A percentile compares a stretch with the other conserved stretches of the same genome.
Evolutionary conservation across 2,113 vertebrate genomes (phyloP).

Genomic region (Pseudolaguvia tuberculata): DNA sequence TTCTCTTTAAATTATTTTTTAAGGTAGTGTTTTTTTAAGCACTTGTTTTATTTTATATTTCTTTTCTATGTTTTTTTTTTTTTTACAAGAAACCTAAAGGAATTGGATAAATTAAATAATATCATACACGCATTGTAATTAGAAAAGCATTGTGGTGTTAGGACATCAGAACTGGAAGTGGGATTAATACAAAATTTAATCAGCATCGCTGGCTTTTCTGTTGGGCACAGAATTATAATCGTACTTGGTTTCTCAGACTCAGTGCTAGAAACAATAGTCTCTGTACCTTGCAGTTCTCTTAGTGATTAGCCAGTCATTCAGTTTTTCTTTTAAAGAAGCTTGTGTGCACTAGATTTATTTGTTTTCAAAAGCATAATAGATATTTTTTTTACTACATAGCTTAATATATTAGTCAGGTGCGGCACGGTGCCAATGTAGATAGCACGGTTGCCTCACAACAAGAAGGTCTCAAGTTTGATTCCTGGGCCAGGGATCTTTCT

Average conservation of each 20-base stretch:
- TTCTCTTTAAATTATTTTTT: background rate
- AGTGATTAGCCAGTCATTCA: background rate
- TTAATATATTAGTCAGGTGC: no score
- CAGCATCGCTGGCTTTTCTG: background rate
- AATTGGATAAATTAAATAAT: background rate
- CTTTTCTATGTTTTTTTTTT: background rate
- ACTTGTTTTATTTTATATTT: background rate
- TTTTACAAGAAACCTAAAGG: background rate
- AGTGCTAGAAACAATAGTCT: no score
- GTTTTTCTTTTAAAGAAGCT: background rate
- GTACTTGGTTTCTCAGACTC: constrained; percentile 5
- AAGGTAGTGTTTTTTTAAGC: background rate
- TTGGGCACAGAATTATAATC: background rate
- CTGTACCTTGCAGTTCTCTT: constrained; percentile 8
- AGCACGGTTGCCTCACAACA: no score
- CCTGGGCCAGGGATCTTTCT: no score
- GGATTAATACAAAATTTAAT: constrained; percentile 20
- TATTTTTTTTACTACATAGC: background rate
- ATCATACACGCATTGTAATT: background rate
- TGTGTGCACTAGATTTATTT: background rate
- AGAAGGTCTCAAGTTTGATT: no score
- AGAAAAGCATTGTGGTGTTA: constrained; percentile 5
- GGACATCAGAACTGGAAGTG: background rate
- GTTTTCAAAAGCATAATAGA: constrained; percentile 13
- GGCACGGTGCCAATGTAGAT: no score